phyloP scores from a whole-genome alignment of 2,888 invertebrate genomes.

The Ophonus ardosiacus region DNA sequence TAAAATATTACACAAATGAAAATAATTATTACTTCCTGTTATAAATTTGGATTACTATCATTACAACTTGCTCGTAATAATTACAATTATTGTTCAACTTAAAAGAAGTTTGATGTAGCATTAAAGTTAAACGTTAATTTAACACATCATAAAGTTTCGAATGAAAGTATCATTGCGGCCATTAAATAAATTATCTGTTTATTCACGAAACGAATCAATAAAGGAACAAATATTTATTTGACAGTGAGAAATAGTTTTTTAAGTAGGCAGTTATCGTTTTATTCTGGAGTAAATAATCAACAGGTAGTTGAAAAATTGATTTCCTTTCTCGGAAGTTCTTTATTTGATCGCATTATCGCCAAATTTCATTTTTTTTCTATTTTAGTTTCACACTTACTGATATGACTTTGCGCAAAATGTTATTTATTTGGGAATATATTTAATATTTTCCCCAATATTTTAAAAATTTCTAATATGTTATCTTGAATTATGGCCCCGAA shows the following conservation, averaged over 20 bases:
- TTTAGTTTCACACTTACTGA: not conserved
- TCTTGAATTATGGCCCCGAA: not conserved
- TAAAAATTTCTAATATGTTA: not conserved
- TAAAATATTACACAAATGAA: no score
- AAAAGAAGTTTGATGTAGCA: no score
- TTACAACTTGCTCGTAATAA: no score
- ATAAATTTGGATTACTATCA: no score
- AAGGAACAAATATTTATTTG: not conserved
- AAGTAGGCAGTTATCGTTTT: conserved; percentile 1
- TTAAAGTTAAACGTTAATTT: no score
- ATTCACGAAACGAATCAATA: not conserved
- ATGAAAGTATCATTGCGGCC: no score
- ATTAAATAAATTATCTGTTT: not conserved
- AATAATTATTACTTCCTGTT: no score
- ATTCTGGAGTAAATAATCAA: conserved; percentile 19
- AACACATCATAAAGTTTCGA: no score
- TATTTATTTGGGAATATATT: not conserved
- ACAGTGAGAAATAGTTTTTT: conserved; percentile 23
- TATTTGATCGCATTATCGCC: not conserved
- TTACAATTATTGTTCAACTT: no score
- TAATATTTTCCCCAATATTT: not conserved
- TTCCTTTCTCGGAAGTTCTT: not conserved
- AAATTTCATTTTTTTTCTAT: not conserved
- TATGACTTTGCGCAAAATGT: not conserved
- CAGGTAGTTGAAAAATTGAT: conserved; percentile 20